Percentiles rank a stretch among this genome's conserved stretches.
phyloP scores from a whole-genome alignment of 2,113 vertebrate genomes.

The Pyxicephalus adspersus region DNA sequence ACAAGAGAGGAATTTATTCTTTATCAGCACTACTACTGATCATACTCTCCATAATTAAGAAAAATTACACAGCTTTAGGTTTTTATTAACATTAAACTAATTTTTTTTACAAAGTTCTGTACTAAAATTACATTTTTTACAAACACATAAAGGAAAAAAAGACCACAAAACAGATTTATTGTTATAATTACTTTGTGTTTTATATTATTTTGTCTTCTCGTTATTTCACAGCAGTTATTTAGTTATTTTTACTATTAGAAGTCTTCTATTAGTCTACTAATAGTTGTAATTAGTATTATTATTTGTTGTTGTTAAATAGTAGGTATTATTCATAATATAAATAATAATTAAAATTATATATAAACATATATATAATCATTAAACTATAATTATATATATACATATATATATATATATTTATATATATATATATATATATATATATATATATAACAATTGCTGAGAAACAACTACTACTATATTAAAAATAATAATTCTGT shows the following conservation, averaged over 20 bases:
- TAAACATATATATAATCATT: too few relatives aligned
- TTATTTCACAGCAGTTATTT: too few relatives aligned
- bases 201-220: neutral
- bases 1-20: neutral
- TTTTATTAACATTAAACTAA: too few relatives aligned
- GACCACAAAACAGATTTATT: neutral
- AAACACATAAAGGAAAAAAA: neutral
- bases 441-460: too few relatives aligned
- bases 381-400: too few relatives aligned
- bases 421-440: too few relatives aligned
- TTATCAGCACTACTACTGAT: constrained; percentile 3
- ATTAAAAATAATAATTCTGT: neutral
- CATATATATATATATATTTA: too few relatives aligned
- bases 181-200: neutral
- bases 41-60: neutral
- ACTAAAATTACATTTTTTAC: neutral
- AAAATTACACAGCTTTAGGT: neutral
- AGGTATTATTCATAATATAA: neutral
- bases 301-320: neutral
- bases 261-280: too few relatives aligned
- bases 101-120: neutral
- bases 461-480: neutral
- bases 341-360: too few relatives aligned
- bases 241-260: too few relatives aligned
- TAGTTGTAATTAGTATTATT: neutral